A percentile compares a stretch with the other conserved stretches of the same genome.
Conservation (phyloP, 37 sponge, comb jelly and placozoan genomes). For the Eunapius fragilis region DNA sequence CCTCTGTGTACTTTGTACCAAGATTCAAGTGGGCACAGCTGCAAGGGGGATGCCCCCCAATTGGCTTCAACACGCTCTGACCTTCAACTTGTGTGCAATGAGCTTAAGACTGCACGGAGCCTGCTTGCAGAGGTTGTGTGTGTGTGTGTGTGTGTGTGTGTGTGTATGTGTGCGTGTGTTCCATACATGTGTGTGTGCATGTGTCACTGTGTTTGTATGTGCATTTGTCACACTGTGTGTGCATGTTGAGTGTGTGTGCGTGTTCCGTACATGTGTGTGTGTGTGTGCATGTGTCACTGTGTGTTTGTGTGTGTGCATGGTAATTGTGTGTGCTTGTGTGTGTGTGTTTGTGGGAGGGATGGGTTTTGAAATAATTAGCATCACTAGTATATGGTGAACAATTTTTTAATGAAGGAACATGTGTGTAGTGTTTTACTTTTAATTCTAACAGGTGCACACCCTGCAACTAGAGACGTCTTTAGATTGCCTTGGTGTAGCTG, state of each 20-base stretch:
- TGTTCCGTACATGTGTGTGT: too few species aligned
- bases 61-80: slow-evolving; percentile 25
- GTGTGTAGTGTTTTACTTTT: background rate
- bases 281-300: too few species aligned
- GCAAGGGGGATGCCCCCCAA: background rate
- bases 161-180: too few species aligned
- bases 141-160: too few species aligned
- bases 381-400: too few species aligned
- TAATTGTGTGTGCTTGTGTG: too few species aligned
- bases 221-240: too few species aligned
- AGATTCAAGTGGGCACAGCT: background rate
- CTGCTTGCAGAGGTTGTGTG: slow-evolving; percentile 78
- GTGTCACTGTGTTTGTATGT: too few species aligned
- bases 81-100: slow-evolving; percentile 49
- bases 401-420: background rate
- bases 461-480: slow-evolving; percentile 48
- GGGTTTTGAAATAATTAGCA: too few species aligned
- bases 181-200: slow-evolving; percentile 1
- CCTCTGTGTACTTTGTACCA: background rate
- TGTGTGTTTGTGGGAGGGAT: too few species aligned
- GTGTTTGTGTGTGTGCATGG: too few species aligned
- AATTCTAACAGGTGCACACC: slow-evolving; percentile 39
- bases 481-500: background rate
- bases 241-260: too few species aligned
- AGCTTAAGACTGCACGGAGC: slow-evolving; percentile 65